These are phyloP conservation scores for Leptinotarsa defecta DNA, from an alignment of 1,140 invertebrate species.

Conservation along the genomic window DNA sequence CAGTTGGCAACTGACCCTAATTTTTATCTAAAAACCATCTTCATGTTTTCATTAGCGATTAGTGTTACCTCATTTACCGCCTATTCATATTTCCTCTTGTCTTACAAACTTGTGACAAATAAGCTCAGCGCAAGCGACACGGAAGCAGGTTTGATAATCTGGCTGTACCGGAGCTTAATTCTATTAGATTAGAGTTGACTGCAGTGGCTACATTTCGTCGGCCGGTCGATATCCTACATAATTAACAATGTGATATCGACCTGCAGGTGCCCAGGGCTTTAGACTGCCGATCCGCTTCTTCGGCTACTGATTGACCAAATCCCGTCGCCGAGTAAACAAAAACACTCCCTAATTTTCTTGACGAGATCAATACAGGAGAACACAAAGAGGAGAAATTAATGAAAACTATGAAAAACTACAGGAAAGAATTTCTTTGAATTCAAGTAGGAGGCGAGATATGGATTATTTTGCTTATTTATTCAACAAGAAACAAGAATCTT, in stretches of 20 bases:
- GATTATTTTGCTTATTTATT: too few species aligned
- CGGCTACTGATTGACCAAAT: constrained; percentile 33
- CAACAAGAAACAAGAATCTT: too few species aligned
- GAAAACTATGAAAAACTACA: too few species aligned
- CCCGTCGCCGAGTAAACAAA: constrained; percentile 14
- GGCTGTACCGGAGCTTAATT: constrained; percentile 48
- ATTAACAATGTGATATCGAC: constrained; percentile 52
- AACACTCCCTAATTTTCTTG: constrained; percentile 16
- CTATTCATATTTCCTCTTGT: background rate
- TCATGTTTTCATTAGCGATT: too few species aligned
- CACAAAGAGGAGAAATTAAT: background rate
- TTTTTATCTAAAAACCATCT: too few species aligned
- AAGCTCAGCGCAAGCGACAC: constrained; percentile 20
- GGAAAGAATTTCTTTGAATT: too few species aligned
- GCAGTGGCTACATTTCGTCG: constrained; percentile 45
- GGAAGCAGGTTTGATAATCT: constrained; percentile 47
- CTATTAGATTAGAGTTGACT: constrained; percentile 52
- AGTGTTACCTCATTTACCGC: too few species aligned
- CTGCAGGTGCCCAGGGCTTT: constrained; percentile 40
- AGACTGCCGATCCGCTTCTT: constrained; percentile 31
- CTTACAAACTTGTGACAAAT: constrained; percentile 37
- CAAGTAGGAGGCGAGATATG: too few species aligned
- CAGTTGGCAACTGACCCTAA: too few species aligned
- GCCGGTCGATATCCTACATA: constrained; percentile 50
- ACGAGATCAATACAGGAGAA: background rate